Base-by-base conservation (phyloP, 1,140 invertebrate species). In the Tetramorium parvispinum region DNA sequence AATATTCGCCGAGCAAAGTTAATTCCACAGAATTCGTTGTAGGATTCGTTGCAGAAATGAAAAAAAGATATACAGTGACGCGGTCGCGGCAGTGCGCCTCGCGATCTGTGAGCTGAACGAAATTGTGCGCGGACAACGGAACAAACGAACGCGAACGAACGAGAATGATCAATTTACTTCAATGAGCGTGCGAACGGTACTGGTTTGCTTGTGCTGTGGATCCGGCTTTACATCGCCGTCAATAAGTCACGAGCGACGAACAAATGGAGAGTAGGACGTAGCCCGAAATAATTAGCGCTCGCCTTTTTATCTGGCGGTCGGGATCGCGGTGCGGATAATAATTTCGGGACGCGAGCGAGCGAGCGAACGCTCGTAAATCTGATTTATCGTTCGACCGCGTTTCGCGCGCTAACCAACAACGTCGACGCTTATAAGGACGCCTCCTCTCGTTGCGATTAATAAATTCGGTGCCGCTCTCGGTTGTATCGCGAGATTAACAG, bases 211-310 rank as follows among this genome's bases (percentile, higher is more conserved):
- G 49, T 2, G 18, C 57, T 7, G 43, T 8, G 16, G 37, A 7
- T 78, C 13, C 40, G 21, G 40, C n/a, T 21, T 40, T 24, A 65
- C 21, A 46, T 32, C 51, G 68, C 43, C 43, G 51, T 18, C 65
- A 70, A 81, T 81, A 81, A 81, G 65, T 81, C 65, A 81, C 78
- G 65, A 16, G 76, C 76, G 43, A 16, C 59, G 43, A 70, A 81
- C 66, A 81, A 81, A 71, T 55, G 49, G 49, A 70, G 78, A 71
- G 57, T 55, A 43, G 59, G 76, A 78, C 57, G 75, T 46, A 63
- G 76, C 49, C 46, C 37, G 78, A 81, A 81, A 81, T 81, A 81
- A 81, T 81, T 81, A 81, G 78, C 49, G 78, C 37, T 43, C 49
- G 37, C 49, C 65, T 81, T 81, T 81, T 81, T 81, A 81, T 81